A percentile compares a stretch with the other conserved stretches of the same genome.
Conservation (phyloP, 2,113 vertebrate species). For the Camelus dromedarius region DNA sequence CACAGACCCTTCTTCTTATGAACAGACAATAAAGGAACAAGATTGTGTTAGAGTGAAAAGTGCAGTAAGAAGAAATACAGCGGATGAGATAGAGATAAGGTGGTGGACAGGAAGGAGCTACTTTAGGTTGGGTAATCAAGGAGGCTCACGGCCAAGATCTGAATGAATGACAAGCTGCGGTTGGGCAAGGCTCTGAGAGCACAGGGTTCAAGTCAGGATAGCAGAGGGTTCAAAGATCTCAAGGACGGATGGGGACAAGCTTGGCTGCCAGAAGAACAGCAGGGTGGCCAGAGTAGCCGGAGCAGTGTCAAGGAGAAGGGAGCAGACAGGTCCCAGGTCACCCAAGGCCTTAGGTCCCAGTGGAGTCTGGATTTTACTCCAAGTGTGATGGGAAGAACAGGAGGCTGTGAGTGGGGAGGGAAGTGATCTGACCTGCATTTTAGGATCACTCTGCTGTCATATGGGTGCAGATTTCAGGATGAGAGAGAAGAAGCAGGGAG, state of each 20-base stretch:
- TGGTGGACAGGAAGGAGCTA: not conserved
- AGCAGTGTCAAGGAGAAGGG: not conserved
- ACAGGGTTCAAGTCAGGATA: not conserved
- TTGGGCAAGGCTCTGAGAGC: not conserved
- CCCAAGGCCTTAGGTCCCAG: not conserved
- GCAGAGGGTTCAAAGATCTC: not conserved
- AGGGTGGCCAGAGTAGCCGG: not conserved
- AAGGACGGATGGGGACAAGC: not conserved
- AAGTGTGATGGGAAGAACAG: not conserved
- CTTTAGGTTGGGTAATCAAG: too few relatives aligned
- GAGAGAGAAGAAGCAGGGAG: not conserved
- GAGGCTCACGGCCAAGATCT: not conserved
- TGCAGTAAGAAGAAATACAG: not conserved
- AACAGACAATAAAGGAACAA: not conserved
- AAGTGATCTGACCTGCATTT: not conserved
- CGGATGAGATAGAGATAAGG: not conserved
- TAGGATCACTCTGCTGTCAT: not conserved
- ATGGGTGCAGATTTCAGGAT: not conserved
- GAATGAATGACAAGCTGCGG: not conserved
- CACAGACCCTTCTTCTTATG: not conserved
- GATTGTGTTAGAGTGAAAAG: not conserved
- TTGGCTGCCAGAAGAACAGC: not conserved
- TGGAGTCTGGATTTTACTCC: not conserved
- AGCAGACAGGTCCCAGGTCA: not conserved
- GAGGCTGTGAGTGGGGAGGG: not conserved